Percentiles rank a stretch among this genome's conserved stretches.
These are phyloP conservation scores for Masnerella sp. DNA, from an alignment of 2,888 invertebrate genomes.

Conservation along the genomic window DNA sequence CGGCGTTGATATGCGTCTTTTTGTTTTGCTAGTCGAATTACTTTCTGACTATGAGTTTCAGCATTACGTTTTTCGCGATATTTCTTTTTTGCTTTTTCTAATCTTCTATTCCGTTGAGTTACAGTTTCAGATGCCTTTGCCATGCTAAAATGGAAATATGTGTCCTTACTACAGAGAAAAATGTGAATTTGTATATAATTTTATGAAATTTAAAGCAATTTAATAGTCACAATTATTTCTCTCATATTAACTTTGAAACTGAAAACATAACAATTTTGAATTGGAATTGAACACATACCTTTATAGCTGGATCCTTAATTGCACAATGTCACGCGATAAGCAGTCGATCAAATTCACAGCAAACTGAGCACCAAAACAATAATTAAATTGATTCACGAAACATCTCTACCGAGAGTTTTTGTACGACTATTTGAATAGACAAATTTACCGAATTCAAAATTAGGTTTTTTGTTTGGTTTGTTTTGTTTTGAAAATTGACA, in stretches of 20 bases:
- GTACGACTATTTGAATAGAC: conserved; percentile 12
- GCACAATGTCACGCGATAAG: conserved; percentile 11
- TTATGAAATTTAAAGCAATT: conserved; percentile 9
- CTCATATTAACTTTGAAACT: conserved; percentile 7
- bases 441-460: conserved; percentile 15
- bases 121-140: conserved; percentile 13
- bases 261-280: background rate
- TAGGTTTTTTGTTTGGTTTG: conserved; percentile 18
- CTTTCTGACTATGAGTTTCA: conserved; percentile 11
- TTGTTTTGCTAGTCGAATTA: conserved; percentile 11
- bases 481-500: conserved; percentile 28
- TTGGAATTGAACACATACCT: conserved; percentile 5
- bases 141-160: conserved; percentile 13
- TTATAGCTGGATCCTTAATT: conserved; percentile 12
- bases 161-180: conserved; percentile 9
- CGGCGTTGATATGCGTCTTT: conserved; percentile 5
- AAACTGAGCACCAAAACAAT: too few species aligned
- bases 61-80: conserved; percentile 2
- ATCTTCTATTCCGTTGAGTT: conserved; percentile 10
- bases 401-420: too few species aligned
- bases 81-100: conserved; percentile 11
- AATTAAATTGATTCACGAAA: too few species aligned
- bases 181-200: conserved; percentile 9
- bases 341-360: too few species aligned
- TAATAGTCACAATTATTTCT: conserved; percentile 5